These are phyloP conservation scores for Acanthis flammea DNA, from an alignment of 2,797 vertebrate genomes.

Conservation along the genomic window DNA sequence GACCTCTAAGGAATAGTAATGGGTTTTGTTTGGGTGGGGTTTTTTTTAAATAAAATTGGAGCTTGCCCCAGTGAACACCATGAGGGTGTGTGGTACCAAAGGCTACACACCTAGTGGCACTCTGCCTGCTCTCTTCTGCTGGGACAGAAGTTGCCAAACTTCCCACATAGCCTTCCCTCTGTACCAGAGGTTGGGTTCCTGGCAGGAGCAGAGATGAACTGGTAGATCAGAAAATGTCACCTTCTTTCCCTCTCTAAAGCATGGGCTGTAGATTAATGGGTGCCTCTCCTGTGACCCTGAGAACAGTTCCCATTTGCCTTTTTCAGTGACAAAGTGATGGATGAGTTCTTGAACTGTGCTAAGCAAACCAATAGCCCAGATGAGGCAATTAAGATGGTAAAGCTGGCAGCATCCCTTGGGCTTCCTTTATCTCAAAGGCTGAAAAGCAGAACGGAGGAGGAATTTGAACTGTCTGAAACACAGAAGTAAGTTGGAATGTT, in stretches of 20 bases:
- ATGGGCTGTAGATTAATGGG: background rate
- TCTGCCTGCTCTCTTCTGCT: background rate
- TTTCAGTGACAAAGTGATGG: conserved; percentile 78
- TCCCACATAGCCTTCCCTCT: accelerated
- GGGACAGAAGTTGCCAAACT: background rate
- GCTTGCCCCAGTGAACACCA: background rate
- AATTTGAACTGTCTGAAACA: conserved; percentile 81
- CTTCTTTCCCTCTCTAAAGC: background rate
- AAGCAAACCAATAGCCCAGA: conserved; percentile 40
- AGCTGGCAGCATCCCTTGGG: conserved; percentile 82
- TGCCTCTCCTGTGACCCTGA: background rate
- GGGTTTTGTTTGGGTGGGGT: background rate
- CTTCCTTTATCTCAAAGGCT: conserved; percentile 75
- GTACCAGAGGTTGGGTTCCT: background rate
- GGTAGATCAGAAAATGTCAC: background rate
- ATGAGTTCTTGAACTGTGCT: conserved; percentile 78
- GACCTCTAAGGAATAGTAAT: background rate
- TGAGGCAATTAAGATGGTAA: conserved; percentile 83
- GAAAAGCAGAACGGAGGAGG: conserved; percentile 61
- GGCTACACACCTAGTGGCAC: background rate
- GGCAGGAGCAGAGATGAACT: background rate
- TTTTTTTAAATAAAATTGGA: background rate
- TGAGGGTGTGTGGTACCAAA: background rate
- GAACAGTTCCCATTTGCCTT: background rate
- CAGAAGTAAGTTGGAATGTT: conserved; percentile 81